phyloP scores from a whole-genome alignment of 2,888 invertebrate genomes.

The Spodoptera exigua region DNA sequence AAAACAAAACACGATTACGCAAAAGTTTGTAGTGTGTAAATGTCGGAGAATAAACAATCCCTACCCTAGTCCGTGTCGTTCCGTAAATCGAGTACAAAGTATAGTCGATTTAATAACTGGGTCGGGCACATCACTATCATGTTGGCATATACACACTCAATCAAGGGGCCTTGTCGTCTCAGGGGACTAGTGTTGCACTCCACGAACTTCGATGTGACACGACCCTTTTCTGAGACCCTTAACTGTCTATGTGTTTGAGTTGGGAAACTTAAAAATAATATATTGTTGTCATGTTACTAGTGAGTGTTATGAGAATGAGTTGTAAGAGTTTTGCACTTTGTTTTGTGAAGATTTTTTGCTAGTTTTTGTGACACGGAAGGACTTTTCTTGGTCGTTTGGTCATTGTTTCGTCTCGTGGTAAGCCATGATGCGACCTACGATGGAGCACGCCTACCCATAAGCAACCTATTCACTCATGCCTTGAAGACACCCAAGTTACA shows the following conservation, averaged over 20 bases:
- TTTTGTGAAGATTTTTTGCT: no score
- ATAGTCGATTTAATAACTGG: constrained; percentile 40
- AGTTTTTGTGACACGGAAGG: no score
- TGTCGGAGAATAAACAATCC: constrained; percentile 7
- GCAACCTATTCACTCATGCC: no score
- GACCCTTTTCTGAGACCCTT: constrained; percentile 13
- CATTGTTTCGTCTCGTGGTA: no score
- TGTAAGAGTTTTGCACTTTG: no score
- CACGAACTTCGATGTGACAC: constrained; percentile 6
- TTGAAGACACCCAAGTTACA: no score
- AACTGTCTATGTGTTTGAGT: constrained; percentile 4
- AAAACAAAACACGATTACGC: constrained; percentile 1
- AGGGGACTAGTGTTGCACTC: constrained; percentile 24
- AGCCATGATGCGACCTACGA: no score
- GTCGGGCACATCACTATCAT: constrained; percentile 33
- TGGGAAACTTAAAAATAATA: background rate
- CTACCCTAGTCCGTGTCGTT: background rate
- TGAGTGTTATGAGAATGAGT: no score
- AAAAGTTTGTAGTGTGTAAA: constrained; percentile 1
- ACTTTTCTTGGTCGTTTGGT: no score
- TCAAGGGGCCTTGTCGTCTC: constrained; percentile 20
- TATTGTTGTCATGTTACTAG: no score
- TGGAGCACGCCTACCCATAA: no score
- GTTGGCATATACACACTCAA: constrained; percentile 32
- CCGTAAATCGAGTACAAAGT: constrained; percentile 29